Base-by-base conservation (phyloP, 1,140 invertebrate species). In the Drosophila pseudoananassae region DNA sequence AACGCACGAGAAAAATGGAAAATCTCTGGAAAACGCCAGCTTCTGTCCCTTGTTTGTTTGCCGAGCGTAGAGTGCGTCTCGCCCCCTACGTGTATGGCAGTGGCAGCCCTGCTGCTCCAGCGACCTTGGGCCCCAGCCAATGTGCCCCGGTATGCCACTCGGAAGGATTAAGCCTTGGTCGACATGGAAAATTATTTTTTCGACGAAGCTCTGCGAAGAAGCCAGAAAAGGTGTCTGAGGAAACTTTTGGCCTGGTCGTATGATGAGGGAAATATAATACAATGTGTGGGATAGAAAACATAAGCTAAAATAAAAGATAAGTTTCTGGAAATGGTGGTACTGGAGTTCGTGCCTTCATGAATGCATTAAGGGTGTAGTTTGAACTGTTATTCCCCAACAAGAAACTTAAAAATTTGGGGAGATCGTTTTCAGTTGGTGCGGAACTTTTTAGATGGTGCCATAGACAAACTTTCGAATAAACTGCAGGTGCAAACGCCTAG, bases 111-210 rank as follows among this genome's bases (percentile, higher is more conserved):
- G 65, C 47, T 50, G 59, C 60, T 51, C 64, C 51, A n/a, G 38
- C 57, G 74, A 78, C 77, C 72, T 84, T 79, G 76, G 49, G 57
- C 38, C 53, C 47, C 17, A 52, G 55, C 49, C 61, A 55, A 54
- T 66, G 49, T 71, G 70, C 27, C 47, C 49, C 31, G 29, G 10
- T 31, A 51, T 57, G 52, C 43, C 72, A 59, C 27, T 33, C 23
- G n/a, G 53, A 55, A 64, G 50, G 43, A 55, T 52, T 71, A 45
- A 52, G 60, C 55, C 63, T 63, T 47, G 49, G 25, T 4, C 7
- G 12, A 14, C 45, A 17, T 38, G 12, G 45, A 38, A 51, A 57
- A 54, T 29, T 33, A 31, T 69, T 38, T 68, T 55, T 57, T 54
- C 17, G 25, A 33, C 23, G 38, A 23, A 7, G n/a, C 20, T 31